phyloP scores from a whole-genome alignment of 2,888 invertebrate genomes.

The Merodon equestris region DNA sequence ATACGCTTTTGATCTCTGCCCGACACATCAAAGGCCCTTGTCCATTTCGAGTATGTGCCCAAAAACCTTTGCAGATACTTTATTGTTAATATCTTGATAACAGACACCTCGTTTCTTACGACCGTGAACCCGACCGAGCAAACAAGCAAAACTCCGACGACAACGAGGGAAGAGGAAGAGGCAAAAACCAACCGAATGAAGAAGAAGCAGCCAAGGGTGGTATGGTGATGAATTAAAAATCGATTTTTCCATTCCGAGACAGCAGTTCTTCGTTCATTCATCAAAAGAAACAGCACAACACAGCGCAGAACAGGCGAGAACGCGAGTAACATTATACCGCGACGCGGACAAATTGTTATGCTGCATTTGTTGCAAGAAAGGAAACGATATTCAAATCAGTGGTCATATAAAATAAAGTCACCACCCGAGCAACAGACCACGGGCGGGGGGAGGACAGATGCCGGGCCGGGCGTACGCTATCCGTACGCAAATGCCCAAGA shows the following conservation, averaged over 20 bases:
- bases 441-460: no score
- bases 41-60: slow-evolving; percentile 39
- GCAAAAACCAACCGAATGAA: background rate
- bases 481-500: slow-evolving; percentile 42
- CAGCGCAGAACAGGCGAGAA: slow-evolving; percentile 5
- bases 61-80: slow-evolving; percentile 54
- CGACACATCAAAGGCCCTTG: slow-evolving; percentile 62
- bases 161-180: background rate
- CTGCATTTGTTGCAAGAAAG: slow-evolving; percentile 68
- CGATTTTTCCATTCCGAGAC: slow-evolving; percentile 57
- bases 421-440: slow-evolving; percentile 52
- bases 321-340: slow-evolving; percentile 49
- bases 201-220: slow-evolving; percentile 6
- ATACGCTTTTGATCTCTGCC: slow-evolving; percentile 63
- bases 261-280: slow-evolving; percentile 56
- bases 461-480: slow-evolving; percentile 38
- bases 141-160: no score
- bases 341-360: slow-evolving; percentile 64
- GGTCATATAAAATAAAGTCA: slow-evolving; percentile 68
- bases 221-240: slow-evolving; percentile 65
- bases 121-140: slow-evolving; percentile 54
- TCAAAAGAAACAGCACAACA: slow-evolving; percentile 58
- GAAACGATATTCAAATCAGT: slow-evolving; percentile 69
- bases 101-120: slow-evolving; percentile 14
- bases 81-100: slow-evolving; percentile 24